Percentiles rank a stretch among this genome's conserved stretches.
phyloP scores from a whole-genome alignment of 2,797 vertebrate species.

The Acipenser transmontanus region DNA sequence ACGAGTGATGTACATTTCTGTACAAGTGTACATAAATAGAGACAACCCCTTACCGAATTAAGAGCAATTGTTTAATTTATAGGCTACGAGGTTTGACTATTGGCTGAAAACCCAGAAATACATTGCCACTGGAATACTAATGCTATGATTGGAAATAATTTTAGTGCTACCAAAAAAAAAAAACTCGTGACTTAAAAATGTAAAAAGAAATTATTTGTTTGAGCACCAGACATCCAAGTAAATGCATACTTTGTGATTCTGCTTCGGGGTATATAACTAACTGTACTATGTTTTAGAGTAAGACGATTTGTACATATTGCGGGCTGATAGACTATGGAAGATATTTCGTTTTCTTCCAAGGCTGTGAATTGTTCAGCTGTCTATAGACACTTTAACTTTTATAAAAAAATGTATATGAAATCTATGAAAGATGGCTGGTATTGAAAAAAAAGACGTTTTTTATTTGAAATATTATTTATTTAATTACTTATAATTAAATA shows the following conservation, averaged over 20 bases:
- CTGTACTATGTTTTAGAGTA: too few relatives aligned
- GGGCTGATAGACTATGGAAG: too few relatives aligned
- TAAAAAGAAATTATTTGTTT: conserved; percentile 13
- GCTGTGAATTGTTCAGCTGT: too few relatives aligned
- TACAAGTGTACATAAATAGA: conserved; percentile 18
- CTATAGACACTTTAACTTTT: too few relatives aligned
- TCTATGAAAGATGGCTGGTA: too few relatives aligned
- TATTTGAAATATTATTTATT: too few relatives aligned
- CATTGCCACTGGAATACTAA: conserved; percentile 38
- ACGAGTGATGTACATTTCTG: too few relatives aligned
- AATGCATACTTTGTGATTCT: neutral
- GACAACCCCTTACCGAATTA: conserved; percentile 27
- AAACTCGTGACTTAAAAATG: conserved; percentile 21
- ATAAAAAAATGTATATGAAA: too few relatives aligned
- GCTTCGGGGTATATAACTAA: neutral
- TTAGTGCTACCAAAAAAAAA: conserved; percentile 8
- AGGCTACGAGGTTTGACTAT: conserved; percentile 26
- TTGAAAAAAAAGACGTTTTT: too few relatives aligned
- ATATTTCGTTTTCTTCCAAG: too few relatives aligned
- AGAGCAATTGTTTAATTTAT: conserved; percentile 21
- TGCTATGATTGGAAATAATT: conserved; percentile 30
- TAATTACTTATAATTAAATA: too few relatives aligned
- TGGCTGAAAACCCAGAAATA: conserved; percentile 24
- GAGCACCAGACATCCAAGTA: neutral
- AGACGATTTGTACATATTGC: too few relatives aligned